Evolutionary conservation across 2,113 vertebrate species (phyloP).

Genomic region (Ceyx melanurus): DNA sequence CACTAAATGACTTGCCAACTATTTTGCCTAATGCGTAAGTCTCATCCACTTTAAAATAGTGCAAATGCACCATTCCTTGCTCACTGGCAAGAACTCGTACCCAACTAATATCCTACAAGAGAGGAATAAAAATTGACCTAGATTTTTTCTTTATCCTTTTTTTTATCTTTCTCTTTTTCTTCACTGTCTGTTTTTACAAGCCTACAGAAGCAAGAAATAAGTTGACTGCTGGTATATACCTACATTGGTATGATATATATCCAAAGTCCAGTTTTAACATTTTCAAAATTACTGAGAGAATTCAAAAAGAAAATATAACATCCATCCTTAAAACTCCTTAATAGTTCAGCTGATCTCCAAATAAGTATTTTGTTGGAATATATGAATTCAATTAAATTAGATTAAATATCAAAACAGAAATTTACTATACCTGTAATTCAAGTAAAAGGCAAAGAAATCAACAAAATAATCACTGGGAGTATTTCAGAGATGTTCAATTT

Average conservation of each 20-base stretch:
- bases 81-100: neutral
- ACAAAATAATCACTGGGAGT: accelerated
- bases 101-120: neutral
- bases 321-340: neutral
- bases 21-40: neutral
- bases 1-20: neutral
- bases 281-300: neutral
- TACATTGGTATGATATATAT: neutral
- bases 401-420: neutral
- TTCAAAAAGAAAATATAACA: neutral
- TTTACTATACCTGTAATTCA: neutral
- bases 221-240: neutral
- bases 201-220: neutral
- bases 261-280: neutral
- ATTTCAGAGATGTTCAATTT: neutral
- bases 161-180: neutral
- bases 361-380: neutral
- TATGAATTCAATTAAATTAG: neutral
- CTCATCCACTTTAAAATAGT: neutral
- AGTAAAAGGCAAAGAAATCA: neutral
- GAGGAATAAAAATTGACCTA: neutral
- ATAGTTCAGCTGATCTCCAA: neutral
- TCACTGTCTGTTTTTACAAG: neutral
- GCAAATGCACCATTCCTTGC: neutral
- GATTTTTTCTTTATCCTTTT: neutral